These are phyloP conservation scores for Coregonus clupeaformis DNA, from an alignment of 2,113 vertebrate genomes.

Conservation along the genomic window DNA sequence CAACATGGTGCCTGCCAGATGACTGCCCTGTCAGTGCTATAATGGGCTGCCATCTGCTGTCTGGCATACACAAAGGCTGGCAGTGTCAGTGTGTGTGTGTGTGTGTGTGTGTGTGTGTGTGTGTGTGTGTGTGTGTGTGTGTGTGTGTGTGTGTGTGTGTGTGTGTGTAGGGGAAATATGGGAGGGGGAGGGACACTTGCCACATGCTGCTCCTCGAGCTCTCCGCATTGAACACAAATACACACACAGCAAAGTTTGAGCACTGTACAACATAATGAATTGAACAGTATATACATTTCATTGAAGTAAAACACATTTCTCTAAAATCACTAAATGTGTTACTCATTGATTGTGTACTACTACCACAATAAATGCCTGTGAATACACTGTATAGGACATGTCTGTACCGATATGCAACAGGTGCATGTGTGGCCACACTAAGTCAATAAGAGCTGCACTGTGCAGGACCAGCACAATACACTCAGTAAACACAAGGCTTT, in stretches of 20 bases:
- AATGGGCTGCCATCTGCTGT: constrained; percentile 97
- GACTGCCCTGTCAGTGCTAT: constrained; percentile 84
- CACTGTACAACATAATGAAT: too few species aligned
- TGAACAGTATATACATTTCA: neutral
- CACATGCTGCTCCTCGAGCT: constrained; percentile 46
- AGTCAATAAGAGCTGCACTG: neutral
- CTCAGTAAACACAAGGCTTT: constrained; percentile 17
- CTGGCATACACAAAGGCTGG: constrained; percentile 89
- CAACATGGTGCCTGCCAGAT: constrained; percentile 84
- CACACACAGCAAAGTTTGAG: too few species aligned
- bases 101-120: constrained; percentile 23
- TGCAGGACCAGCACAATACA: neutral
- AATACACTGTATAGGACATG: neutral
- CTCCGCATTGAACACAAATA: neutral
- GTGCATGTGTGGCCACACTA: constrained; percentile 15
- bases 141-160: constrained; percentile 34
- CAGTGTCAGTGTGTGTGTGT: constrained; percentile 64
- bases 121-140: constrained; percentile 25
- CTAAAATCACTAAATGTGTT: neutral
- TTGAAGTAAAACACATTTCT: neutral
- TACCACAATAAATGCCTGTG: neutral
- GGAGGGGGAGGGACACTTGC: constrained; percentile 52
- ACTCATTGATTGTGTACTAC: neutral
- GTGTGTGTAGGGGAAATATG: constrained; percentile 2
- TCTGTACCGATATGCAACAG: constrained; percentile 9